Base-by-base conservation (phyloP, 1,140 invertebrate species). In the Drosophila lowei region DNA sequence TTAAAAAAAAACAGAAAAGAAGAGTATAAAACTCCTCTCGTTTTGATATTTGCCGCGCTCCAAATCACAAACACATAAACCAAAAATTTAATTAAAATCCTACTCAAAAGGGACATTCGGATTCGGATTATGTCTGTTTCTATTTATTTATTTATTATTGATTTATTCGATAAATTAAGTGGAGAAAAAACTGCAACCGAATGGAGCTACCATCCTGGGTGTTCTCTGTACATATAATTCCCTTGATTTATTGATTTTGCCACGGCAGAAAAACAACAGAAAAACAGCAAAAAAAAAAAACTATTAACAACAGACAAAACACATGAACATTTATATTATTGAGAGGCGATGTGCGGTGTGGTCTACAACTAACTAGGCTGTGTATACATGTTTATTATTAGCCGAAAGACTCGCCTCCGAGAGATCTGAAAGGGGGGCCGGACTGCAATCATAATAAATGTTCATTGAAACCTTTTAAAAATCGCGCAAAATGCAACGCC, bases 401-500 rank as follows among this genome's bases (percentile, higher is more conserved):
- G 72, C 61, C 50, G 55, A 48, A 38, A 53, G 66, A 42, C 52
- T 41, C 11, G 52, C 34, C 63, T 55, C 25, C 43, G 25, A n/a
- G 63, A 52, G 52, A 67, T 30, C 28, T 11, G 41, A 15, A 13
- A 11, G 11, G 59, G 54, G 42, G 48, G 25, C 49, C 54, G 74
- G 59, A 57, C 80, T 65, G 84, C 84, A 88, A 88, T 88, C 83
- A 88, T 88, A 88, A 88, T 88, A 88, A 88, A 88, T 88, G 83
- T 88, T 83, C 84, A 88, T 88, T 88, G 83, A 88, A 88, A 88
- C 84, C 83, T 88, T 89, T 88, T 88, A 89, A 88, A 72, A 88
- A 88, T 89, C 83, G 83, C 84, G 64, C 76, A 79, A 79, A 79
- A 77, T 72, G 23, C 46, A 21, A 41, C 52, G 72, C 67, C 34